Base-by-base conservation (phyloP, 2,888 invertebrate genomes). In the Malthinus flaveolus region DNA sequence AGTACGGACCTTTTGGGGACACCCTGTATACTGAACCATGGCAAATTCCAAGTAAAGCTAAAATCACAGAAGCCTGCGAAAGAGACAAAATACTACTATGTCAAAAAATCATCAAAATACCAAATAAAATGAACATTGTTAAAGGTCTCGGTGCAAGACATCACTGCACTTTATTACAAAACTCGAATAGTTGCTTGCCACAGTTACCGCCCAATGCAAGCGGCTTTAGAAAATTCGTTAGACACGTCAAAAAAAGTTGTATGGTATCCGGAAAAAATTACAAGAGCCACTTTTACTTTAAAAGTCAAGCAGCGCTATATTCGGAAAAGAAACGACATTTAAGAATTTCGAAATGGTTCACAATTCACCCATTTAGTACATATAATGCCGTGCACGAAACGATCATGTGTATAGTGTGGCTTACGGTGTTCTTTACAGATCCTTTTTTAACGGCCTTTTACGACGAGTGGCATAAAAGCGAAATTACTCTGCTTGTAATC, bases 341-440 rank as follows among this genome's bases (percentile, higher is more conserved):
- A 6, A 68, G 68, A 11, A 70, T 71, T 4, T 10, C 56, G 0
- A 33, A 72, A 23, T 72, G 74, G 71, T 78, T 74, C 73, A 57
- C 75, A 10, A 72, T 78, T 59, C 78, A 78, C 61, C 78, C 78
- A 0, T 77, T 69, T 61, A 78, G 78, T 54, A 49, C 46, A 10
- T 54, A 63, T 6, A 44, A 44, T 7, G 33, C 59, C 34, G 55
- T 45, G 31, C 36, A 49, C n/a, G 64, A 66, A 50, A 50, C 61
- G 0, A 15, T 59, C 15, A 49, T 65, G 57, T 59, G 55, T 32
- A 4, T 65, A 5, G 12, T 58, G 8, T 66, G 61, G 57, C 45
- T 62, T 39, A 46, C 61, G 7, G 32, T 48, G 9, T 65, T 65
- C 37, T 37, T 62, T 8, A 12, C 48, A n/a, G 54, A 58, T 13